Conservation (phyloP, 1,140 invertebrate species). For the Cephus cinctus region DNA sequence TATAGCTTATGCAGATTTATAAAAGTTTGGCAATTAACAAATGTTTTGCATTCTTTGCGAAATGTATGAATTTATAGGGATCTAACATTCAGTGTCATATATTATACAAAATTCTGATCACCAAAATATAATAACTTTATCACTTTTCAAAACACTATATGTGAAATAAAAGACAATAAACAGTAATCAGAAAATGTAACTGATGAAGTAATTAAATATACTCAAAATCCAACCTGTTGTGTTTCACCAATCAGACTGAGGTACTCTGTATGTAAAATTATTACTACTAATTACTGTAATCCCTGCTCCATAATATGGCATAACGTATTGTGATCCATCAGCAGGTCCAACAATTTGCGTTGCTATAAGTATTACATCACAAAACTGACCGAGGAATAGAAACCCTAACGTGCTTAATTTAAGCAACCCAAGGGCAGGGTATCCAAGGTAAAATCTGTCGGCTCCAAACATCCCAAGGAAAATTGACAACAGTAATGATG, state of each 20-base stretch:
- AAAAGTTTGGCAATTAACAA: no score
- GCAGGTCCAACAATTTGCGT: constrained; percentile 90
- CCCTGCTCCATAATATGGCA: constrained; percentile 89
- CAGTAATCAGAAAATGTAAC: no score
- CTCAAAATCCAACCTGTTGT: no score
- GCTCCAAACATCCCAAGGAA: constrained; percentile 97
- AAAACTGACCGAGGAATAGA: constrained; percentile 92
- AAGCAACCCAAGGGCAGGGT: constrained; percentile 89
- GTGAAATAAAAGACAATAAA: no score
- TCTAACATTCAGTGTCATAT: no score
- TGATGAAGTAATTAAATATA: no score
- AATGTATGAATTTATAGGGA: no score
- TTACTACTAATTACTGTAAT: constrained; percentile 79
- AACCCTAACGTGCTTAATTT: constrained; percentile 96
- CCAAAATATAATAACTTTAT: no score
- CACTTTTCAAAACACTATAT: no score
- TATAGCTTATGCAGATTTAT: no score
- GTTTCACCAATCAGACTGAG: constrained; percentile 75
- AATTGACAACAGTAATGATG: constrained; percentile 87
- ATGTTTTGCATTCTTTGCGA: no score
- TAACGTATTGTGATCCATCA: constrained; percentile 94
- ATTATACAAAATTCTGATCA: no score
- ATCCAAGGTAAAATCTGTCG: constrained; percentile 95
- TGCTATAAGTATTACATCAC: constrained; percentile 94
- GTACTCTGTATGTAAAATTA: constrained; percentile 82